phyloP scores from a whole-genome alignment of 2,888 invertebrate genomes.

The Callyntrura guangdongensis region DNA sequence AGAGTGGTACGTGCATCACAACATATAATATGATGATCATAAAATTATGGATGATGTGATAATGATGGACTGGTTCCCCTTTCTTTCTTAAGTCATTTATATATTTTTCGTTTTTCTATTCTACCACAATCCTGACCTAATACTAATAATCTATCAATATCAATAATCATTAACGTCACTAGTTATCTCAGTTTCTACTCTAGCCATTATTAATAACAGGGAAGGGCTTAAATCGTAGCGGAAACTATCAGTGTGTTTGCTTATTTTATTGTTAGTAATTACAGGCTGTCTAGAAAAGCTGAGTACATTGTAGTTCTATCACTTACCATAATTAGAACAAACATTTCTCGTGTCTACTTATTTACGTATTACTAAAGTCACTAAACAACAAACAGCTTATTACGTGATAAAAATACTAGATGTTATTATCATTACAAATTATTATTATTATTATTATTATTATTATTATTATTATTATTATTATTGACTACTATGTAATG shows the following conservation, averaged over 20 bases:
- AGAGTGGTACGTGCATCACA: background rate
- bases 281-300: background rate
- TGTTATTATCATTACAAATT: no score
- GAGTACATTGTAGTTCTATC: background rate
- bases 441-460: no score
- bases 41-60: no score
- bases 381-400: no score
- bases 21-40: background rate
- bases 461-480: no score
- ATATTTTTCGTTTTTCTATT: background rate
- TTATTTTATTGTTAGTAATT: background rate
- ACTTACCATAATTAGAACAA: no score
- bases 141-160: background rate
- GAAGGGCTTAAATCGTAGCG: background rate
- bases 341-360: no score
- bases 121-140: slow-evolving; percentile 10
- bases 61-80: slow-evolving; percentile 27
- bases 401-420: no score
- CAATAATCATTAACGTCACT: no score
- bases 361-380: no score
- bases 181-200: background rate
- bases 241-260: background rate
- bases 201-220: background rate
- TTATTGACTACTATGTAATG: no score
- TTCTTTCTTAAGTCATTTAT: background rate